These are phyloP conservation scores for Aphidoletes aphidimyza DNA, from an alignment of 2,888 invertebrate genomes.

Conservation along the genomic window DNA sequence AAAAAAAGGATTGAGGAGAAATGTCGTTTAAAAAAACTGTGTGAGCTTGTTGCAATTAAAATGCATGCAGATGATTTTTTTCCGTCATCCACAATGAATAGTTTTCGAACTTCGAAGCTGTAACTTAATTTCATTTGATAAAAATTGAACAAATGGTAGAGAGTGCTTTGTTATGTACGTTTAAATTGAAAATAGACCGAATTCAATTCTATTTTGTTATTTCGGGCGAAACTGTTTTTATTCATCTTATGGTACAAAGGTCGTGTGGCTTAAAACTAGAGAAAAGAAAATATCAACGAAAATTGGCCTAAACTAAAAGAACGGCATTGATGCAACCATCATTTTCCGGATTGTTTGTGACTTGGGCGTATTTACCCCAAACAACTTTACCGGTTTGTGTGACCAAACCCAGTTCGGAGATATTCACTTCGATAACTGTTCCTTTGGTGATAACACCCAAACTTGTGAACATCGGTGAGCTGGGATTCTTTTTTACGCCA, in stretches of 20 bases:
- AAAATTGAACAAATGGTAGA: not conserved
- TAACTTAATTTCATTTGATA: not conserved
- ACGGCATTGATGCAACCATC: slow-evolving; percentile 99
- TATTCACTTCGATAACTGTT: slow-evolving; percentile 97
- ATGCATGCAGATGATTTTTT: slow-evolving; percentile 40
- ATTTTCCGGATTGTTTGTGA: slow-evolving; percentile 99
- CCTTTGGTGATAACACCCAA: slow-evolving; percentile 99
- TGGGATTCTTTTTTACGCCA: slow-evolving; percentile 99
- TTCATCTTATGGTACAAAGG: slow-evolving; percentile 36
- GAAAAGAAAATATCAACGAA: slow-evolving; percentile 37
- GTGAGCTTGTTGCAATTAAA: not conserved
- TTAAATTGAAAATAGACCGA: not conserved
- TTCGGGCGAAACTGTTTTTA: not conserved
- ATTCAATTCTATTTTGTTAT: not conserved
- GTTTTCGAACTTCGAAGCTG: not conserved
- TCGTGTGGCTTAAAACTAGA: slow-evolving; percentile 15
- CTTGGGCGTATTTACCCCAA: slow-evolving; percentile 99
- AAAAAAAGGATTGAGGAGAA: slow-evolving; percentile 39
- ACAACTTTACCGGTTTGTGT: slow-evolving; percentile 99
- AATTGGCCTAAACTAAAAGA: slow-evolving; percentile 80
- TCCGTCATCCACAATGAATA: slow-evolving; percentile 55
- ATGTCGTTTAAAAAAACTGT: not conserved
- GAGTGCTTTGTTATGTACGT: not conserved
- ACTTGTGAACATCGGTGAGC: slow-evolving; percentile 95
- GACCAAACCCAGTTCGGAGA: slow-evolving; percentile 97